phyloP scores from a whole-genome alignment of 2,113 vertebrate species.

The Catharus minimus region DNA sequence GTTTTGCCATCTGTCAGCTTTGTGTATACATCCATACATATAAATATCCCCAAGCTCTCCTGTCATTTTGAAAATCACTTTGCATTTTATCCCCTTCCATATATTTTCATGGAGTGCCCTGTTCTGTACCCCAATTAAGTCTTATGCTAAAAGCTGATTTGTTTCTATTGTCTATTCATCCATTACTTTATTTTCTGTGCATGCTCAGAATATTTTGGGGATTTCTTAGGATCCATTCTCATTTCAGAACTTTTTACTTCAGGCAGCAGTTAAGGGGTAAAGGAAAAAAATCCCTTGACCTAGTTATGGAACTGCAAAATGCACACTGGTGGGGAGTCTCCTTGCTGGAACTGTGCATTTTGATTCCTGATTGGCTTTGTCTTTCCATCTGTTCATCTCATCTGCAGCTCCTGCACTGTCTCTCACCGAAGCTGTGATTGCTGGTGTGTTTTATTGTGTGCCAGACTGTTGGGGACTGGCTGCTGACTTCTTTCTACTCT shows the following conservation, averaged over 20 bases:
- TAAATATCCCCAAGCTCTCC: accelerated
- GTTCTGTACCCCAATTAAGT: not conserved
- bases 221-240: not conserved
- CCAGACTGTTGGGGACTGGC: constrained; percentile 2
- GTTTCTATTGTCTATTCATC: not conserved
- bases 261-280: not conserved
- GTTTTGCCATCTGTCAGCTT: not conserved
- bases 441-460: not conserved
- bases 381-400: constrained; percentile 42
- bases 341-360: not conserved
- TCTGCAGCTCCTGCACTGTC: constrained; percentile 3
- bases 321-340: not conserved
- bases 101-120: not conserved
- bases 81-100: not conserved
- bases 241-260: not conserved
- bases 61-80: not conserved
- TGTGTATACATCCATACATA: not conserved
- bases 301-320: not conserved
- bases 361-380: constrained; percentile 39
- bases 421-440: constrained; percentile 18
- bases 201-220: not conserved
- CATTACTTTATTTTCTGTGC: not conserved
- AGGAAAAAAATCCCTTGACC: not conserved
- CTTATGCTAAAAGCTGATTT: not conserved
- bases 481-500: constrained; percentile 13